phyloP scores from a whole-genome alignment of 2,888 invertebrate species.

The Dendrolimus pini region DNA sequence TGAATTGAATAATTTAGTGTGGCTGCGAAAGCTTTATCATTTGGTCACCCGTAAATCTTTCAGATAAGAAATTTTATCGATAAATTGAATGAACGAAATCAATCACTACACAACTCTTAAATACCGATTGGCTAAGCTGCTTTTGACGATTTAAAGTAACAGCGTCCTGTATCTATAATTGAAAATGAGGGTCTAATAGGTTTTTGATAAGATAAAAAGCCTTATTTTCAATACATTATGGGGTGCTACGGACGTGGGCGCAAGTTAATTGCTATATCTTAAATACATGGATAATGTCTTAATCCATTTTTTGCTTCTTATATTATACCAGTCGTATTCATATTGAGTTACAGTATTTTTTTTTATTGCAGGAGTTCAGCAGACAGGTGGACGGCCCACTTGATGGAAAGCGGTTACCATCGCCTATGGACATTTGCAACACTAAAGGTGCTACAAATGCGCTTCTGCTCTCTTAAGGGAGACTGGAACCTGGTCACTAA shows the following conservation, averaged over 20 bases:
- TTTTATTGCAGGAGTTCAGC: no score
- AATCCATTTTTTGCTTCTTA: slow-evolving; percentile 11
- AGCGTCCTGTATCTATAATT: slow-evolving; percentile 37
- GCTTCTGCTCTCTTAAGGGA: no score
- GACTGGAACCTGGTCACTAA: no score
- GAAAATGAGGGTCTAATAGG: slow-evolving; percentile 36
- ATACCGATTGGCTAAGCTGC: neutral
- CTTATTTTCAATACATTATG: slow-evolving; percentile 19
- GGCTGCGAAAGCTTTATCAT: no score
- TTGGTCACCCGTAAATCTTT: neutral
- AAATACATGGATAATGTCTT: slow-evolving; percentile 19
- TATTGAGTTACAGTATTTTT: no score
- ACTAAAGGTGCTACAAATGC: no score
- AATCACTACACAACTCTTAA: slow-evolving; percentile 4
- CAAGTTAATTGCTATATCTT: slow-evolving; percentile 29
- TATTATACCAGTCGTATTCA: no score
- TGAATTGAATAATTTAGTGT: neutral
- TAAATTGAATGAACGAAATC: slow-evolving; percentile 2
- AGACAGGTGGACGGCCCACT: no score
- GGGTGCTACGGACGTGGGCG: slow-evolving; percentile 23
- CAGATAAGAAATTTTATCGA: slow-evolving; percentile 3
- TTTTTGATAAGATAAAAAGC: slow-evolving; percentile 45
- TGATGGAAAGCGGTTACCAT: no score
- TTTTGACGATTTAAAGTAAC: slow-evolving; percentile 12
- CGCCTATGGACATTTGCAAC: no score